Evolutionary conservation across 2,888 invertebrate genomes (phyloP), one percentile per base, ranked within the genome.

Genomic region (Cheilosia urbana): DNA sequence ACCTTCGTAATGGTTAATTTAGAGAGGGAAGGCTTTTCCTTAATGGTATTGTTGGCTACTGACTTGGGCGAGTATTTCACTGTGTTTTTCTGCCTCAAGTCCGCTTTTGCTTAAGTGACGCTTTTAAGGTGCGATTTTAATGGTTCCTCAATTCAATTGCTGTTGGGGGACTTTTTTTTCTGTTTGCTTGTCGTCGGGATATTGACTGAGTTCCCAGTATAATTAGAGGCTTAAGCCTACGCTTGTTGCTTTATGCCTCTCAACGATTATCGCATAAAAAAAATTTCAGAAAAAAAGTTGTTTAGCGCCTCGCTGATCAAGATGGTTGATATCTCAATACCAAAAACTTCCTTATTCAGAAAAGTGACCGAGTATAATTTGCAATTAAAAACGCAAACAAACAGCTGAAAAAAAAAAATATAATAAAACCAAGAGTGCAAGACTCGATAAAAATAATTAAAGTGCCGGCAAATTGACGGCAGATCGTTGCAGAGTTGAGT

Each of bases 1-100:
- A 76, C 49, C 49, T 58, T 51, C 49, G 66, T 76, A 76, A 76
- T 76, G 76, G 49, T 73, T 58, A 11, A 42, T 65, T 68, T 76
- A 49, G 49, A 27, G 40, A 37, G 19, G 24, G 15, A 42, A 40
- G 40, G 57, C 19, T 63, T 63, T 42, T 47, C 24, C 51, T 51
- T 62, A 62, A 72, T 72, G 19, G 72, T 72, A 49, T 58, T 37
- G 21, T 15, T 37, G 37, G 51, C 49, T 65, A 5, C 21, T 24
- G 37, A 37, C 49, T 65, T 15, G n/a, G 2, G 9, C 30, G 30
- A 30, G 9, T 30, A 1, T 62, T 62, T 60, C n/a, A 19, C 21
- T 62, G 13, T n/a, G 13, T 57, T 42, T 30, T 15, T 21, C 24
- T 45, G 21, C 7, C 27, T 19, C 1, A 15, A 15, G 11, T 15